Evolutionary conservation across 2,888 invertebrate genomes (phyloP).

Genomic region (Microctonus hyperodae): DNA sequence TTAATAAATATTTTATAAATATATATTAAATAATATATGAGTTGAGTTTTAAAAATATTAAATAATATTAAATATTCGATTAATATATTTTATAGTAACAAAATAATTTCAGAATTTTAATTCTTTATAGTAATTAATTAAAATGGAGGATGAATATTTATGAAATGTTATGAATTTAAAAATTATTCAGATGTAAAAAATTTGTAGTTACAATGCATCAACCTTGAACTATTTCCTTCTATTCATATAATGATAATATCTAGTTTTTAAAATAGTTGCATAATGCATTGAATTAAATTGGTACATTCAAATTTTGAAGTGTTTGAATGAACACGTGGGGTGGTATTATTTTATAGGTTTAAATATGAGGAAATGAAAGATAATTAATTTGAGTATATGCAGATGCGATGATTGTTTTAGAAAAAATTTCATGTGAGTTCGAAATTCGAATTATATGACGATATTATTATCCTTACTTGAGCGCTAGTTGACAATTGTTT

Average conservation of each 20-base stretch:
- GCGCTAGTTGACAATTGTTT: conserved; percentile 57
- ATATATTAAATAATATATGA: no score
- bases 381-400: no score
- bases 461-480: conserved; percentile 47
- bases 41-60: neutral
- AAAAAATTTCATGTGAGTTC: neutral
- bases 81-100: neutral
- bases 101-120: neutral
- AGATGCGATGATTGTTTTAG: no score
- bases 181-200: neutral
- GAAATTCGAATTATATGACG: neutral
- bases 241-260: conserved; percentile 29
- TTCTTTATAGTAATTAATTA: neutral
- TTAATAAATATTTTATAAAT: no score
- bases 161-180: neutral
- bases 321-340: neutral
- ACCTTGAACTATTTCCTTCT: neutral
- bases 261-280: conserved; percentile 33
- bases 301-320: neutral
- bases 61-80: no score
- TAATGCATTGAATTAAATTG: conserved; percentile 30
- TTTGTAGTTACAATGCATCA: neutral
- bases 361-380: neutral
- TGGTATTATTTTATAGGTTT: neutral
- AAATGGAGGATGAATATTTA: neutral